These are phyloP conservation scores for Procambarus clarkii DNA, from an alignment of 1,140 invertebrate genomes.

Conservation along the genomic window DNA sequence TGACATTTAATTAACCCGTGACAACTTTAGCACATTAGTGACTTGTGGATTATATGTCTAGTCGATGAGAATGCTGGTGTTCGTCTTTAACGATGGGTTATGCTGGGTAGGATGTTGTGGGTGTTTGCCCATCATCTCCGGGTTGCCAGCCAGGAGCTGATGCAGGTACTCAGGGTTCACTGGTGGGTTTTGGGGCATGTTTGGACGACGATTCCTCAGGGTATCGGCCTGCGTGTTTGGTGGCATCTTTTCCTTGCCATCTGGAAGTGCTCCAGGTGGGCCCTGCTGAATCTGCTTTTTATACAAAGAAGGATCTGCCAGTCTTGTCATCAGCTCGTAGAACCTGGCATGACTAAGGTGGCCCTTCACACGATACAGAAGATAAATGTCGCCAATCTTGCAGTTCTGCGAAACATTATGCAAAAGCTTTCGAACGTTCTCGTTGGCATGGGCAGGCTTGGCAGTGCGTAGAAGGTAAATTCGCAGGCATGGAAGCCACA, in stretches of 20 bases:
- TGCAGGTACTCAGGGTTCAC: conserved; percentile 60
- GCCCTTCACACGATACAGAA: conserved; percentile 31
- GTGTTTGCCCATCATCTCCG: conserved; percentile 33
- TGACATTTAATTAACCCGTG: background rate
- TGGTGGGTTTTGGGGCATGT: conserved; percentile 47
- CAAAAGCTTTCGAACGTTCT: background rate
- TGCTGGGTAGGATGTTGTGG: conserved; percentile 44
- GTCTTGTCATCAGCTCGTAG: conserved; percentile 18
- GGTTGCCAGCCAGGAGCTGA: conserved; percentile 36
- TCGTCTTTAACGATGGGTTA: conserved; percentile 52
- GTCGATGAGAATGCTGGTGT: conserved; percentile 65
- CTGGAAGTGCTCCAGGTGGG: background rate
- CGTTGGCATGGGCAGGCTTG: conserved; percentile 14
- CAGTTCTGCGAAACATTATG: conserved; percentile 12
- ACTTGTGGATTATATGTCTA: background rate
- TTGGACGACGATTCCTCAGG: conserved; percentile 1
- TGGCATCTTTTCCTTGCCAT: background rate
- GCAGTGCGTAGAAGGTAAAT: conserved; percentile 25
- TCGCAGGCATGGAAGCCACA: conserved; percentile 23
- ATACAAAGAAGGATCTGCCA: conserved; percentile 6
- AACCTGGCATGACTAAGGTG: conserved; percentile 33
- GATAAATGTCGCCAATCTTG: conserved; percentile 42
- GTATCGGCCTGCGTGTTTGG: too few relatives aligned
- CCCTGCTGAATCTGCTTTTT: background rate
- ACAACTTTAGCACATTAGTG: background rate